Evolutionary conservation across 2,888 invertebrate species (phyloP), one percentile per base, ranked within the genome.

Genomic region (Euplagia quadripunctaria): DNA sequence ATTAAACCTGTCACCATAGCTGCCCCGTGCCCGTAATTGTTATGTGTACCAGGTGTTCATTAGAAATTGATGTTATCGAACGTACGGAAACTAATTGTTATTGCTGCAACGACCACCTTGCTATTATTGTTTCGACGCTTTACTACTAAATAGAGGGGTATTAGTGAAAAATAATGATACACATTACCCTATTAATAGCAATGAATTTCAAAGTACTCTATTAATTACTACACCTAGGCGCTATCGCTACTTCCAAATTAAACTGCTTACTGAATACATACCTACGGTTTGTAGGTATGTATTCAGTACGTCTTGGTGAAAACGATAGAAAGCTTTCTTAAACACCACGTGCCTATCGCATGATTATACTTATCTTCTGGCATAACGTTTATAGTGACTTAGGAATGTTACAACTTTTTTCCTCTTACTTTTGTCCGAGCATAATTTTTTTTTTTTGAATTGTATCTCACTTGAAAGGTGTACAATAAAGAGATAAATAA

Each of bases 31-130:
- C 51, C 69, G 67, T 67, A 63, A 69, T 67, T 70, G 49, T 42
- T 51, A 58, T 66, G 43, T 20, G 46, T n/a, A 67, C 69, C 72
- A 75, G 72, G 67, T 72, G 72, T 17, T 42, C 51, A 55, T 61
- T 75, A 70, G 68, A 69, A 71, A 71, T 71, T 75, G 65, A 75
- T 70, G 61, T 46, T 75, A 71, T 69, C 69, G n/a, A 42, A 68
- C 66, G n/a, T 17, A 68, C 52, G 72, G 68, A 41, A 69, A 71
- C 63, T 72, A 71, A 71, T 68, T 64, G 68, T 68, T 61, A 71
- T 66, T 74, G 65, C 69, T 64, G 52, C 17, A 64, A 68, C 52
- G 63, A 41, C 31, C 17, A 51, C 64, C 46, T 51, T 70, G 49
- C 55, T 67, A 67, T 74, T 71, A 68, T 68, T 64, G n/a, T 55